Base-by-base conservation (phyloP, 2,888 invertebrate species). In the Incurvaria masculella region DNA sequence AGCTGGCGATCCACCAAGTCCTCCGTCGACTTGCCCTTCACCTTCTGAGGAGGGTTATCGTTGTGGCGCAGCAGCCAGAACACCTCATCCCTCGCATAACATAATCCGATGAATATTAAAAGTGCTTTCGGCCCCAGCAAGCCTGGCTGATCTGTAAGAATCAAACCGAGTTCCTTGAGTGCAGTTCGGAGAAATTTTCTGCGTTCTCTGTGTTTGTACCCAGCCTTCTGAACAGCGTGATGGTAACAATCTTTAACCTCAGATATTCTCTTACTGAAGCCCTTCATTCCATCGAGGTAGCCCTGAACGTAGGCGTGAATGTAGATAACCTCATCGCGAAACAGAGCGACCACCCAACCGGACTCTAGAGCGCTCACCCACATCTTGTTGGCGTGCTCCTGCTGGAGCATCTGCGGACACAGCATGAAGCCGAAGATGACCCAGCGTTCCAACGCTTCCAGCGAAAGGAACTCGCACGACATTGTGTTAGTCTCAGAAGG, bases 71-170 rank as follows among this genome's bases (percentile, higher is more conserved):
- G 68, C 43, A 99, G 80, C 99, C 99, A 99, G 45, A 91, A 84
- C 19, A 99, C 92, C 79, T 99, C 99, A 80, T 99, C 99, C 58
- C 98, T 83, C 1, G 97, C 90, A 68, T 95, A 90, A 53, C 95
- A 94, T 10, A 99, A 78, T 0, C 94, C 98, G 84, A 98, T 97
- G 64, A 99, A 94, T 55, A 99, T 93, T 61, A 96, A 86, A 49
- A 99, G 80, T 6, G 96, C 94, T 78, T 99, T 99, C 1, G 99
- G 99, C 0, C 99, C 99, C 41, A 99, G 73, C 19, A 99, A 78
- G 1, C 99, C 97, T 2, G 99, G 99, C 66, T 99, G 97, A 72
- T 99, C 99, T 16, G 97, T 94, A 64, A 99, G 85, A 59, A 99
- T 92, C 2, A 97, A 81, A 1, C 94, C 93, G 52, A 99, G 74